phyloP scores from a whole-genome alignment of 37 sponge, comb jelly and placozoan genomes.

The Beroe forskalii region DNA sequence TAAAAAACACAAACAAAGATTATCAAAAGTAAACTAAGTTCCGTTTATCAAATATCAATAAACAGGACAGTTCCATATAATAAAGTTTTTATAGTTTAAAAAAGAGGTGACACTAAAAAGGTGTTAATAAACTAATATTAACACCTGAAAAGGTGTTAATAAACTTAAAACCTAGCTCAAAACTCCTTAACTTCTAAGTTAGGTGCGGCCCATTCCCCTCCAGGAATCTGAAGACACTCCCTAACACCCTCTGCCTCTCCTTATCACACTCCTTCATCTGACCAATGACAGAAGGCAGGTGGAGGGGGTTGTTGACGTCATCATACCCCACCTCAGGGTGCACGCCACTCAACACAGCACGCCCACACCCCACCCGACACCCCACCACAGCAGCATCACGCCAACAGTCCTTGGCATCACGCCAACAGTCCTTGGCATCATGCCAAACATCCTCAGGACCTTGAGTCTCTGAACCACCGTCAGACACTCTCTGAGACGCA shows the following conservation, averaged over 20 bases:
- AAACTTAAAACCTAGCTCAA: no score
- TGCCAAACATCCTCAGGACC: no score
- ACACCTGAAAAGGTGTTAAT: no score
- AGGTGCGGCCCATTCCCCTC: not conserved
- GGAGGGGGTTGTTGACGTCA: constrained; percentile 1
- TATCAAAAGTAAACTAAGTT: no score
- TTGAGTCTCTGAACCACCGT: constrained; percentile 40
- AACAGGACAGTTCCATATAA: no score
- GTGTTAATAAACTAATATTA: no score
- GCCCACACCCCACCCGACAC: constrained; percentile 67
- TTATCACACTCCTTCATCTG: not conserved
- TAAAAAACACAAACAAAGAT: no score
- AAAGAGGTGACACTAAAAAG: no score
- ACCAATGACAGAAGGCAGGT: not conserved
- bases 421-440: not conserved
- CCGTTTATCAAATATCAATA: no score
- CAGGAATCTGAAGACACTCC: constrained; percentile 8
- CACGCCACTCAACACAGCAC: constrained; percentile 74
- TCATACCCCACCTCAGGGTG: constrained; percentile 73
- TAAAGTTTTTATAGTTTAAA: no score
- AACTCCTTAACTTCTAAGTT: no score
- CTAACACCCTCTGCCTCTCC: not conserved
- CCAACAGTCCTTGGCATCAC: not conserved
- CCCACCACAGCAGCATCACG: constrained; percentile 66
- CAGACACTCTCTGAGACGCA: not conserved